Percentiles rank a stretch among this genome's conserved stretches.
Evolutionary conservation across 2,113 vertebrate species (phyloP).

Genomic region (Spea multiplicata): DNA sequence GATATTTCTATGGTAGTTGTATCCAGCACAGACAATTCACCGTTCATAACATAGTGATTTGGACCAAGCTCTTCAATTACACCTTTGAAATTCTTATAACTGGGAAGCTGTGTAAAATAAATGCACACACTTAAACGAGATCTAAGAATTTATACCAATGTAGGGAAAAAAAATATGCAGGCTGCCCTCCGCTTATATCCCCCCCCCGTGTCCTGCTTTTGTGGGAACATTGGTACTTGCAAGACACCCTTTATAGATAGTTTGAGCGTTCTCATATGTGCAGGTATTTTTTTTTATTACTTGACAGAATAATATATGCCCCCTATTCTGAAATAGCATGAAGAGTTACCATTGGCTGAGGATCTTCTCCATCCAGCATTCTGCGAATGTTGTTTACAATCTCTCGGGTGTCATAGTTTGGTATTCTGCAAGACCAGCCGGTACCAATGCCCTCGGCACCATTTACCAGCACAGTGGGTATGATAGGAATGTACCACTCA

Average conservation of each 20-base stretch:
- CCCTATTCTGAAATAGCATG: too few relatives aligned
- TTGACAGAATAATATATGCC: too few relatives aligned
- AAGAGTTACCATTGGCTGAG: conserved; percentile 80
- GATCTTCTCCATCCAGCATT: conserved; percentile 85
- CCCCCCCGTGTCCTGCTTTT: too few relatives aligned
- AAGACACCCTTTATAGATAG: too few relatives aligned
- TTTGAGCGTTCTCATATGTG: too few relatives aligned
- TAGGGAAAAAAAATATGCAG: too few relatives aligned
- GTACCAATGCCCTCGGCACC: conserved; percentile 94
- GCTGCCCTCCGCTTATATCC: too few relatives aligned
- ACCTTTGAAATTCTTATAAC: conserved; percentile 91
- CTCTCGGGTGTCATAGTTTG: conserved; percentile 87
- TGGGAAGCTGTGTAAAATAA: conserved; percentile 75
- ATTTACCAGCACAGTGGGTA: conserved; percentile 89
- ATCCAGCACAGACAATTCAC: conserved; percentile 89
- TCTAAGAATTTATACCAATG: too few relatives aligned
- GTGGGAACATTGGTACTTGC: too few relatives aligned
- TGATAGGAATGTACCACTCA: conserved; percentile 96
- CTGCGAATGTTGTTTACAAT: conserved; percentile 85
- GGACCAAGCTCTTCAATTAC: conserved; percentile 81
- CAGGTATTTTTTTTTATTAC: too few relatives aligned
- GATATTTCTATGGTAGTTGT: conserved; percentile 96
- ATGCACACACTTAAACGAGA: too few relatives aligned
- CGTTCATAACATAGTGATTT: conserved; percentile 85
- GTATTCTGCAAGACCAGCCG: conserved; percentile 93